Conservation (phyloP, 2,797 vertebrate genomes). For the Kryptopterus vitreolus region DNA sequence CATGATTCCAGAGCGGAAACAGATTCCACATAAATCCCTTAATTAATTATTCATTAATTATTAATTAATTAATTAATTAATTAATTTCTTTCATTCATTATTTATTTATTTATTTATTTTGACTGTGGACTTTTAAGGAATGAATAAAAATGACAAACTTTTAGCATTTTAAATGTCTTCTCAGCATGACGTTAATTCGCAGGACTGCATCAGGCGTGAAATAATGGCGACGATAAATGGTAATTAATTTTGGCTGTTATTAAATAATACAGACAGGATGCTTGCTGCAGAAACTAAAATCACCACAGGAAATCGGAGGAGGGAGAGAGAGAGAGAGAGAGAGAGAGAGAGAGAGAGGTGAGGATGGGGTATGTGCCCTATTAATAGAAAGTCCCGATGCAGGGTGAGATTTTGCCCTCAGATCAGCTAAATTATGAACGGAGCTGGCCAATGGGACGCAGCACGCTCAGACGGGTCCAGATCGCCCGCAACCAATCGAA, state of each 20-base stretch:
- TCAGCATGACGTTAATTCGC: neutral
- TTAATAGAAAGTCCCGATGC: constrained; percentile 1
- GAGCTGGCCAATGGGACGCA: constrained; percentile 39
- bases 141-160: neutral
- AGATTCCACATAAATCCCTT: neutral
- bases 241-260: neutral
- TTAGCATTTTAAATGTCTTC: neutral
- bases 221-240: neutral
- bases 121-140: too few relatives aligned
- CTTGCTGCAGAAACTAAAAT: too few relatives aligned
- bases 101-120: too few relatives aligned
- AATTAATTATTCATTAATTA: neutral
- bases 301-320: neutral
- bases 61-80: neutral
- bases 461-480: constrained; percentile 36
- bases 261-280: neutral
- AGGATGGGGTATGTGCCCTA: constrained; percentile 1
- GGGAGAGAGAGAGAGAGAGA: too few relatives aligned
- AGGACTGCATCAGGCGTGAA: neutral
- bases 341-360: neutral
- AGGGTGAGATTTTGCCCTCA: constrained; percentile 3
- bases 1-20: too few relatives aligned
- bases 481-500: constrained; percentile 78
- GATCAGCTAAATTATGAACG: constrained; percentile 49
- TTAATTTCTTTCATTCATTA: neutral